Base-by-base conservation (phyloP, 92 coral and sea anemone genomes). In the Siderastrea siderea region DNA sequence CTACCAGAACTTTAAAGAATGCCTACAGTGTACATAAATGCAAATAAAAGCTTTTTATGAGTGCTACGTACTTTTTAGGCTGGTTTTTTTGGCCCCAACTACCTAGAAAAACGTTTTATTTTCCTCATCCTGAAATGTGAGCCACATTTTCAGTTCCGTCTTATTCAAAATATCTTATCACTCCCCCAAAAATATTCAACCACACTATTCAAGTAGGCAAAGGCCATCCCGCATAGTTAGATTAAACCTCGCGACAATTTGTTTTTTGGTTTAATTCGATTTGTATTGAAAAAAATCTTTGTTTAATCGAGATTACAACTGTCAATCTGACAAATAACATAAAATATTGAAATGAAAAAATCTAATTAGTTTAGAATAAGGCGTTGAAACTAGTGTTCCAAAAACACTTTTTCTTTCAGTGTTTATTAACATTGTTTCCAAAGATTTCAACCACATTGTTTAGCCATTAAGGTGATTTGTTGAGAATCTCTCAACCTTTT, bases 81-180 rank as follows among this genome's bases (percentile, higher is more conserved):
- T 71, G 26, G 5, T 38, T 2, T 10, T n/a, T 53, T 71, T 6
- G 3, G 77, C 50, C 38, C 6, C 71, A 26, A 10, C 48, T 44
- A 17, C 7, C 9, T 45, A 2, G 71, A 47, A 6, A 6, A 74
- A 52, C 52, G 11, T 50, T 15, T 19, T 74, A 4, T 76, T 60
- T 17, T n/a, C 46, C 3, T 0, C 7, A 6, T 7, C n/a, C 15
- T 47, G 50, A 78, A n/a, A 61, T 47, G 26, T 47, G n/a, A 60
- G 15, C 44, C 82, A 16, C 57, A 61, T 16, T 26, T 26, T 26
- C 38, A 26, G 55, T 46, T 61, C 16, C 17, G 53, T 12, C 14
- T 19, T 46, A 60, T 65, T 47, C 70, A 61, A 61, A 59, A 61
- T 61, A 44, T 78, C 53, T 78, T 47, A 44, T 62, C 71, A 78